A percentile compares a stretch with the other conserved stretches of the same genome.
These are phyloP conservation scores for Oxyscelio sp. DNA, from an alignment of 2,888 invertebrate genomes.

Conservation along the genomic window DNA sequence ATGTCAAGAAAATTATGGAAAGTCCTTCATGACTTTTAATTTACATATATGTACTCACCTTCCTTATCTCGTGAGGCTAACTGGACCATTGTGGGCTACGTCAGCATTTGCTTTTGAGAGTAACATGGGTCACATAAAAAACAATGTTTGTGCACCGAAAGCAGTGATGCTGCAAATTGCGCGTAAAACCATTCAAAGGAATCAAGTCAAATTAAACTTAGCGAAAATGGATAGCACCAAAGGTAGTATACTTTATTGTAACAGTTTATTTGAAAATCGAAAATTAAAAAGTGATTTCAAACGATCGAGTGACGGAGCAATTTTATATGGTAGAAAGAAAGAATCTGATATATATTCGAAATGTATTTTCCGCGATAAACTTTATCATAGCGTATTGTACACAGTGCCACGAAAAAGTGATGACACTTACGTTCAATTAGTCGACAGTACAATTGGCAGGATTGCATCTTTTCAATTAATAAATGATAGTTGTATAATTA, in stretches of 20 bases:
- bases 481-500: too few species aligned
- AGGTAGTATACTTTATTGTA: constrained; percentile 9
- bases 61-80: too few species aligned
- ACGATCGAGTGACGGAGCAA: background rate
- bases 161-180: constrained; percentile 27
- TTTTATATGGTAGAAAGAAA: constrained; percentile 6
- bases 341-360: constrained; percentile 5
- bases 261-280: constrained; percentile 6
- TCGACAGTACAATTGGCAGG: too few species aligned
- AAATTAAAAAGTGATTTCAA: constrained; percentile 20
- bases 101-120: too few species aligned
- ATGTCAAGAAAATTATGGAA: too few species aligned
- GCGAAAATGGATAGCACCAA: background rate
- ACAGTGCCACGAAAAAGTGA: constrained; percentile 17
- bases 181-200: constrained; percentile 27
- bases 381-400: constrained; percentile 19
- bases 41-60: too few species aligned
- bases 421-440: too few species aligned
- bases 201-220: constrained; percentile 6
- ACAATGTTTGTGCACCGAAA: constrained; percentile 91
- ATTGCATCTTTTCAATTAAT: too few species aligned
- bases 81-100: too few species aligned
- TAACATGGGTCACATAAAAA: too few species aligned
- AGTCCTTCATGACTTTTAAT: too few species aligned
- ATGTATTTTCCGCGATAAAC: too few species aligned